phyloP scores from a whole-genome alignment of 2,113 vertebrate species.

The Gallinago paraguaiae region DNA sequence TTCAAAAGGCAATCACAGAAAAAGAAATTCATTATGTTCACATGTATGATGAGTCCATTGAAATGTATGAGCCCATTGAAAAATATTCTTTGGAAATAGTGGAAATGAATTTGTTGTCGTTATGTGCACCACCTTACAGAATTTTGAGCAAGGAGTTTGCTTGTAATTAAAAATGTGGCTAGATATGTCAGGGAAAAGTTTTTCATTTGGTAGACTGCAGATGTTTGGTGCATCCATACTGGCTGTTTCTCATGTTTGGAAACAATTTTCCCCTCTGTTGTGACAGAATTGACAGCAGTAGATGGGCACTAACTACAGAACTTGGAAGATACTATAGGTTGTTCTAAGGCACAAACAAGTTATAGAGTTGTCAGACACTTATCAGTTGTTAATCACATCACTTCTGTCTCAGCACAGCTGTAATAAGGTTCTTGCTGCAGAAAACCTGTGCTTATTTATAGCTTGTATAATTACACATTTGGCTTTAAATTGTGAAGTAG shows the following conservation, averaged over 20 bases:
- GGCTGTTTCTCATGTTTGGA: neutral
- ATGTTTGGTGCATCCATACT: neutral
- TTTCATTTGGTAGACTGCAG: neutral
- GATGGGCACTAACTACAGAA: neutral
- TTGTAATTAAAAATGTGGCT: neutral
- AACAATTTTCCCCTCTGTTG: neutral
- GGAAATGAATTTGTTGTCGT: neutral
- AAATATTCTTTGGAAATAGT: neutral
- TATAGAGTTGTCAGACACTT: neutral
- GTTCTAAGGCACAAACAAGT: neutral
- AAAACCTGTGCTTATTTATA: neutral
- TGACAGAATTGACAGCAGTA: neutral
- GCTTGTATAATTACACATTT: neutral
- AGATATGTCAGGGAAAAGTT: neutral
- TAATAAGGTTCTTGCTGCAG: neutral
- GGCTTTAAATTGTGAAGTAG: neutral
- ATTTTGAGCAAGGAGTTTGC: neutral
- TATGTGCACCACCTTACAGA: neutral
- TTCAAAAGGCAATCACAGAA: neutral
- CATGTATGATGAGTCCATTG: neutral
- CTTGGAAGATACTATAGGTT: neutral
- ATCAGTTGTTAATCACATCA: neutral
- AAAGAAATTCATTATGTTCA: neutral
- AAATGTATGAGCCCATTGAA: neutral
- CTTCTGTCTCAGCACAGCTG: neutral